Evolutionary conservation across 2,888 invertebrate species (phyloP), one percentile per base, ranked within the genome.

Genomic region (Diadegma fenestrale): DNA sequence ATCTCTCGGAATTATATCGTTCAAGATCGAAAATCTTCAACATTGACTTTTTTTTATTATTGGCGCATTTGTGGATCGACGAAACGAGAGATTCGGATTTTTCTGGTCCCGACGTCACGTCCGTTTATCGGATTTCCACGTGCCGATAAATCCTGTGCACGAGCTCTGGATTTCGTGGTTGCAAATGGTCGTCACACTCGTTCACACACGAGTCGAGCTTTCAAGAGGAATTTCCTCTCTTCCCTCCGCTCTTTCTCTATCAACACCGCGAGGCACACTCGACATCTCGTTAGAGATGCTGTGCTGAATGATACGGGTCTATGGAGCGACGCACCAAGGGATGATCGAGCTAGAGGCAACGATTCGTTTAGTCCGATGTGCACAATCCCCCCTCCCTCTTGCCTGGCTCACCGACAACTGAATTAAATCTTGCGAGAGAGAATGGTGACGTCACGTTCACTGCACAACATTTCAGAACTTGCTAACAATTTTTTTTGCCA

Each of bases 111-210:
- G 22, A 69, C 61, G 81, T 78, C 81, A 22, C 33, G 75, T 75
- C 69, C 69, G 73, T 64, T 68, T 79, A 82, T 85, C 69, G 75
- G 82, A 81, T 85, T 85, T 61, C 64, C 78, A 64, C 85, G 63
- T 75, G 75, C 69, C 78, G 66, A 82, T 85, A 81, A 78, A 79
- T 82, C 78, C 78, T 75, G 51, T 19, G 75, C 51, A 78, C n/a
- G n/a, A 75, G 58, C 43, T 66, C 48, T 43, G 69, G 73, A 82
- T 79, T 71, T 54, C 58, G 48, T 48, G 79, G 79, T 37, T 7
- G 51, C 54, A 66, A 85, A 64, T 82, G 48, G 72, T 72, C 78
- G 64, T 54, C 43, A 37, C 30, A 26, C 48, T 22, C 41, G n/a
- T 37, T 26, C 71, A 26, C 76, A 75, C 22, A 10, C 37, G 75